Evolutionary conservation across 1,140 invertebrate species (phyloP).

Genomic region (Tetraneura akinire): DNA sequence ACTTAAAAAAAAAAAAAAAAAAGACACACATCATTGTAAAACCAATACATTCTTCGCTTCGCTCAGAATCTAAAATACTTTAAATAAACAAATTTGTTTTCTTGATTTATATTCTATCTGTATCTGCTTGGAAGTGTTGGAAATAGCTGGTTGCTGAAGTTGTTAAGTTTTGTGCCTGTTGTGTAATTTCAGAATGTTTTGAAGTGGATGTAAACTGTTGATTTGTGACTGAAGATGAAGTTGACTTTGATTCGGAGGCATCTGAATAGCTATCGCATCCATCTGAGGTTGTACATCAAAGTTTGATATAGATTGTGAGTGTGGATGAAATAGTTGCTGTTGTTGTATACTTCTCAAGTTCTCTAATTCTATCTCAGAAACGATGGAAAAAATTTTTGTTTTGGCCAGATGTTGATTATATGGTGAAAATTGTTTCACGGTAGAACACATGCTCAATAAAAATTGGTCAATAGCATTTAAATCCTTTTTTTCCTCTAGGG

Average conservation of each 20-base stretch:
- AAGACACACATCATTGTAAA: too few species aligned
- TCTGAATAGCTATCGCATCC: not conserved
- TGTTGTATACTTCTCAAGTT: too few species aligned
- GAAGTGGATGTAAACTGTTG: not conserved
- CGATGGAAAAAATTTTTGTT: conserved; percentile 1
- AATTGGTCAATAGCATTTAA: not conserved
- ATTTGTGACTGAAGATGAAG: not conserved
- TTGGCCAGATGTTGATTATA: not conserved
- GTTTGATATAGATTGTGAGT: not conserved
- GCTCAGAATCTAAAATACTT: too few species aligned
- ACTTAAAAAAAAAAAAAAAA: too few species aligned
- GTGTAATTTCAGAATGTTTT: not conserved
- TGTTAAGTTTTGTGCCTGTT: conserved; percentile 9
- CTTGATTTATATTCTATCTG: too few species aligned
- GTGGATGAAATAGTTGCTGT: not conserved
- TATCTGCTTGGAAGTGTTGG: not conserved
- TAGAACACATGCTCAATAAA: conserved; percentile 14
- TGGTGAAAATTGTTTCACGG: conserved; percentile 9
- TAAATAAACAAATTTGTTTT: too few species aligned
- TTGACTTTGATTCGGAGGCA: not conserved
- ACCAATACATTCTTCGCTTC: too few species aligned
- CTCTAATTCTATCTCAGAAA: not conserved
- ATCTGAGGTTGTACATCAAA: not conserved
- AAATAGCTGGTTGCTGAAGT: conserved; percentile 7
- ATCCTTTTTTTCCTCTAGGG: not conserved